Evolutionary conservation across 92 coral and sea anemone genomes (phyloP).

Genomic region (Chrysogorgia sp.): DNA sequence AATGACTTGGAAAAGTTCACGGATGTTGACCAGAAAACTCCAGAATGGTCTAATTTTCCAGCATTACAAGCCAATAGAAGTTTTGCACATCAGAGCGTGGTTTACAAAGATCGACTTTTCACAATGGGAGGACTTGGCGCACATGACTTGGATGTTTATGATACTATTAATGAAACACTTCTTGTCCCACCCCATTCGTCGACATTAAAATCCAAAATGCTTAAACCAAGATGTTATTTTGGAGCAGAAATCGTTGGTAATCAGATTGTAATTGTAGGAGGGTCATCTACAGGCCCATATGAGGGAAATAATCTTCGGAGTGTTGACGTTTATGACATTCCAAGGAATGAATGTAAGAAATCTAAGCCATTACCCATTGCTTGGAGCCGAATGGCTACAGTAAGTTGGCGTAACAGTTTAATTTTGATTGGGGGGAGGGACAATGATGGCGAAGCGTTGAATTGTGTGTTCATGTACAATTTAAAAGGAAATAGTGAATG

Average conservation of each 20-base stretch:
- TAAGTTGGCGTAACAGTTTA: no score
- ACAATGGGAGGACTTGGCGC: background rate
- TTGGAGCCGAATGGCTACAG: no score
- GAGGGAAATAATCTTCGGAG: no score
- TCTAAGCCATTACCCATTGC: no score
- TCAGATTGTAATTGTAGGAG: background rate
- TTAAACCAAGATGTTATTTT: background rate
- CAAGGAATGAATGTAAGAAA: no score
- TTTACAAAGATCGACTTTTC: constrained; percentile 1
- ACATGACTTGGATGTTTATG: background rate
- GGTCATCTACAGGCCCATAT: background rate
- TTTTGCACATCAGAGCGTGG: background rate
- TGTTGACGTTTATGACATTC: no score
- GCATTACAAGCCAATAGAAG: background rate
- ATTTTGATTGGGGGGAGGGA: no score
- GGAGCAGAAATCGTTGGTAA: background rate
- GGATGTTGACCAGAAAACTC: background rate
- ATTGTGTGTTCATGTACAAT: no score
- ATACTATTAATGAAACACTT: background rate
- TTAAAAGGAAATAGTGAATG: no score
- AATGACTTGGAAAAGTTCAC: background rate
- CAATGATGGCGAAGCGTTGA: no score
- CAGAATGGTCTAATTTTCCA: background rate
- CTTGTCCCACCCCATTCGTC: background rate
- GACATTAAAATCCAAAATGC: background rate